These are phyloP conservation scores for Dysmachus trigonus DNA, from an alignment of 2,888 invertebrate species.

Conservation along the genomic window DNA sequence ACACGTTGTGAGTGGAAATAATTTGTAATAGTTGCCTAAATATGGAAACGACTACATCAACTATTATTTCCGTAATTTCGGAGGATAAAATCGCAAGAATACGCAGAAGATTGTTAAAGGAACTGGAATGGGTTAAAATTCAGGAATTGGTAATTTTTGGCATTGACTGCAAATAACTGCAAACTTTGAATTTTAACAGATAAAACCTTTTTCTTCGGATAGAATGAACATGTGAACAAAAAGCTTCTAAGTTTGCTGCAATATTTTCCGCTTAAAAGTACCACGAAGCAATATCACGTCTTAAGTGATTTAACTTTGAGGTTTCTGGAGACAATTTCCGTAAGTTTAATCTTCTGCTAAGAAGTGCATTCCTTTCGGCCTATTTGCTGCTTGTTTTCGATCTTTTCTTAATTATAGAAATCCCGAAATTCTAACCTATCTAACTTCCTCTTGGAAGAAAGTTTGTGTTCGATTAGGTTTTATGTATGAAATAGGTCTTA, in stretches of 20 bases:
- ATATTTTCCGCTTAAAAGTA: neutral
- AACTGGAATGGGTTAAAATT: neutral
- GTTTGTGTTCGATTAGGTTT: too few relatives aligned
- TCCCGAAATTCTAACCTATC: too few relatives aligned
- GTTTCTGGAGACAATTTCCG: neutral
- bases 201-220: neutral
- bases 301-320: neutral
- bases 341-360: neutral
- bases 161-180: neutral
- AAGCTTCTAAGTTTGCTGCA: neutral
- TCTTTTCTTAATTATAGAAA: too few relatives aligned
- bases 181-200: neutral
- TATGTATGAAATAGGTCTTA: too few relatives aligned
- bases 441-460: too few relatives aligned
- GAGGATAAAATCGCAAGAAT: neutral
- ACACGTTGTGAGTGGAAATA: neutral
- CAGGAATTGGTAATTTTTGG: neutral
- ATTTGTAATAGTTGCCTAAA: neutral
- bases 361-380: too few relatives aligned
- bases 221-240: neutral
- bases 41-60: neutral
- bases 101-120: neutral
- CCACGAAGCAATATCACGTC: neutral
- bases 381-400: too few relatives aligned
- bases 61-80: neutral